These are phyloP conservation scores for Eurystomus glaucurus DNA, from an alignment of 2,797 vertebrate species.

Conservation along the genomic window DNA sequence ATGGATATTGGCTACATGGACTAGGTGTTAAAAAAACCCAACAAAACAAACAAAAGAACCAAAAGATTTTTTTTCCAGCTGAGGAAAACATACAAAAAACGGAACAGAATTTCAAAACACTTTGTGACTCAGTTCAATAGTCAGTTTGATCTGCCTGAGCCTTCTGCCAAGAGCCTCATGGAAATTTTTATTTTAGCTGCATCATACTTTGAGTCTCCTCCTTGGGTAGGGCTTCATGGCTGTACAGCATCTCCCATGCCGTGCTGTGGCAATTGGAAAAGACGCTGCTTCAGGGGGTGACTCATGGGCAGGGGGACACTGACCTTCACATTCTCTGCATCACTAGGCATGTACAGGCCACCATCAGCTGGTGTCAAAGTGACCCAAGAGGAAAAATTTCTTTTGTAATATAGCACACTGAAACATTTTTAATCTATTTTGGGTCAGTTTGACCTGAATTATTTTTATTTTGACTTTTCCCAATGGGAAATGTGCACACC, in stretches of 20 bases:
- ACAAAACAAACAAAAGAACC: background rate
- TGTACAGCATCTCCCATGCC: background rate
- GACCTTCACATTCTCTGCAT: background rate
- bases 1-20: background rate
- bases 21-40: background rate
- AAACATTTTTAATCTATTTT: background rate
- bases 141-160: background rate
- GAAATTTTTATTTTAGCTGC: conserved; percentile 37
- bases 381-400: background rate
- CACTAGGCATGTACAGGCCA: rapidly evolving
- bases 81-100: background rate
- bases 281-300: background rate
- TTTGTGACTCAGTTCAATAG: background rate
- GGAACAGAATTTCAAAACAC: background rate
- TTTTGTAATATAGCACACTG: background rate
- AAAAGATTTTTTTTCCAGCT: background rate
- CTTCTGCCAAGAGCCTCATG: background rate
- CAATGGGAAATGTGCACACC: background rate
- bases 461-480: background rate
- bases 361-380: background rate
- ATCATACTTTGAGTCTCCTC: background rate
- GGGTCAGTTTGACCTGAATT: conserved; percentile 42
- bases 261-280: background rate
- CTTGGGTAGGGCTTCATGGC: conserved; percentile 6
- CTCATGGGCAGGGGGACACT: background rate